Percentiles rank a stretch among this genome's conserved stretches.
Evolutionary conservation across 1,140 invertebrate species (phyloP).

Genomic region (Stratiolaelaps scimitus): DNA sequence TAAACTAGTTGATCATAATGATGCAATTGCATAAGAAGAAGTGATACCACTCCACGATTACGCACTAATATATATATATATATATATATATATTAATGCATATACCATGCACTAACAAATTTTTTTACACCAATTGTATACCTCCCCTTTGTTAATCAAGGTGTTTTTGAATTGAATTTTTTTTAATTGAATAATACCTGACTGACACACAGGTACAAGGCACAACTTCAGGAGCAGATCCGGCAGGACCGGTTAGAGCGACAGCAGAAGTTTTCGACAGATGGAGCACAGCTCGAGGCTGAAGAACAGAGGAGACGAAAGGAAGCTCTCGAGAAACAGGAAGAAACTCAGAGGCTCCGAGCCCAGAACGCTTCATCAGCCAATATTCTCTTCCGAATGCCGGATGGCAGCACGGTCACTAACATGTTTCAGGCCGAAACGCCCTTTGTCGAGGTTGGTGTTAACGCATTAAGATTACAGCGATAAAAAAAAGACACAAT

Average conservation of each 20-base stretch:
- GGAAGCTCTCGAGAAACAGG: neutral
- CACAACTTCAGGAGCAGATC: slow-evolving; percentile 21
- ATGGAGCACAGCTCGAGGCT: slow-evolving; percentile 3
- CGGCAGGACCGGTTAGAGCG: slow-evolving; percentile 36
- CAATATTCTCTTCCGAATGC: slow-evolving; percentile 63
- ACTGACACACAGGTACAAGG: neutral
- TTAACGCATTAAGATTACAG: too few relatives aligned
- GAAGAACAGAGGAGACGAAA: slow-evolving; percentile 20
- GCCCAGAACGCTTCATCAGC: slow-evolving; percentile 35
- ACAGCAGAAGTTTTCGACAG: slow-evolving; percentile 33
- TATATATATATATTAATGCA: too few relatives aligned
- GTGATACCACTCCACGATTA: too few relatives aligned
- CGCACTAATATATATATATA: too few relatives aligned
- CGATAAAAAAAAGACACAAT: too few relatives aligned
- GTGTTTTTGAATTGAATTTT: too few relatives aligned
- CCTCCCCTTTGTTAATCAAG: too few relatives aligned
- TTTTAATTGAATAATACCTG: too few relatives aligned
- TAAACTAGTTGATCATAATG: too few relatives aligned
- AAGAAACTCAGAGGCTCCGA: neutral
- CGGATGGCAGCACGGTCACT: slow-evolving; percentile 56
- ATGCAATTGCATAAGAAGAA: too few relatives aligned
- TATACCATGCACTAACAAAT: too few relatives aligned
- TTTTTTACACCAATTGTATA: too few relatives aligned
- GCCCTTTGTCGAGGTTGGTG: slow-evolving; percentile 41
- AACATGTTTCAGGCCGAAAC: slow-evolving; percentile 51